Base-by-base conservation (phyloP, 2,113 vertebrate species). In the Microcebus jonahi region DNA sequence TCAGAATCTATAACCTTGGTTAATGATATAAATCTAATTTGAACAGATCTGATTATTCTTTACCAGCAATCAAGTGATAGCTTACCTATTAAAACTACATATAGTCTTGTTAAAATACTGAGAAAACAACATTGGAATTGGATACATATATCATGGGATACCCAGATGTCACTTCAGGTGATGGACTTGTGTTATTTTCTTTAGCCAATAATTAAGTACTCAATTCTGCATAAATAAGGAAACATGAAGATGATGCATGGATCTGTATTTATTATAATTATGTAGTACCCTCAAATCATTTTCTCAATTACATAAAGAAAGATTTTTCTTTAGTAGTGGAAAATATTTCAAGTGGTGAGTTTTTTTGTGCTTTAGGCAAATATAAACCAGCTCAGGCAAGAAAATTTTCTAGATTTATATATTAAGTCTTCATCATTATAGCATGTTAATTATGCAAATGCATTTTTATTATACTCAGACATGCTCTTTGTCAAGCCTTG, bases 311-410 rank as follows among this genome's bases (percentile, higher is more conserved):
- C 10, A 95, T 48, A 27, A 31, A 63, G 70, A 90, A 83, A 92
- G 3, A 48, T 76, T 94, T 84, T 82, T 94, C 14, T 70, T 91
- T 63, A 90, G 31, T 91, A 77, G 94, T 96, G 65, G 48, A 95
- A 90, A 92, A 65, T 82, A 73, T 65, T 36, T 96, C 23, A 76
- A n/a, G 2, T 71, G 53, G 10, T 93, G 67, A 83, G 17, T 84
- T 39, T 88, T 88, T 76, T 90, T 91, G 59, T 94, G 55, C 34
- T 96, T 90, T 94, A 85, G 61, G 68, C 42, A 97, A 95, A 71
- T 70, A 94, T 67, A 95, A 90, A 84, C 31, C n/a, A 87, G 29
- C 42, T 88, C 68, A 92, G 87, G 71, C 36, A 91, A 90, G 77
- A 65, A 95, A 90, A 88, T 31, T 50, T 90, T 86, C 14, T 36